Conservation (phyloP, 1,140 invertebrate genomes). For the Helicoverpa armigera region DNA sequence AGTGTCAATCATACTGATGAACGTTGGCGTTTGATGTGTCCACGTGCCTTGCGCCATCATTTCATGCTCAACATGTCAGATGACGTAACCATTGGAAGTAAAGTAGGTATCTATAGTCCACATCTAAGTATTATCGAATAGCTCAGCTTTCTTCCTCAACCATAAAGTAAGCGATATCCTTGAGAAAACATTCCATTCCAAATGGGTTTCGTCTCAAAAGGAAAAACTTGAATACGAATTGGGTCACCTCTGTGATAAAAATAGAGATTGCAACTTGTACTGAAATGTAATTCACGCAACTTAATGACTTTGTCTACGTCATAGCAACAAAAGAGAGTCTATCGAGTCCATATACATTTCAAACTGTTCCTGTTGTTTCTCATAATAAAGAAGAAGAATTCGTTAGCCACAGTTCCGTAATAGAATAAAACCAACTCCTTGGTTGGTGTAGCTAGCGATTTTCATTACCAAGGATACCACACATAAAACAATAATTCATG, state of each 20-base stretch:
- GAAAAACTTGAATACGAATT: neutral
- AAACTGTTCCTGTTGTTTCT: conserved; percentile 8
- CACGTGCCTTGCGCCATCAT: conserved; percentile 19
- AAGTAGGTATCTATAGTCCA: neutral
- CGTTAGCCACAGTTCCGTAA: neutral
- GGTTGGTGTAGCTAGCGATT: neutral
- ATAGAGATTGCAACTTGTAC: neutral
- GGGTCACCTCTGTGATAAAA: conserved; percentile 12
- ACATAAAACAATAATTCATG: conserved; percentile 7
- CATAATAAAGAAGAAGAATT: neutral
- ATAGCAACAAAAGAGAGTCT: conserved; percentile 29
- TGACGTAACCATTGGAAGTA: conserved; percentile 22
- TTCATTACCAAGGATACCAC: neutral
- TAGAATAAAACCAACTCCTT: neutral
- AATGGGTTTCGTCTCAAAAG: neutral
- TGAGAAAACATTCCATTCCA: conserved; percentile 6
- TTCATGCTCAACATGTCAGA: neutral
- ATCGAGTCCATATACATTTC: neutral
- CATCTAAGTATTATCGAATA: neutral
- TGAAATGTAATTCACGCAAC: neutral
- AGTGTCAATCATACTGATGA: conserved; percentile 42
- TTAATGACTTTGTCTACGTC: conserved; percentile 22
- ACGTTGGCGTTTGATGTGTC: conserved; percentile 33
- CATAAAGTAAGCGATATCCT: neutral
- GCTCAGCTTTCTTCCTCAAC: neutral